Evolutionary conservation across 2,888 invertebrate species (phyloP).

Genomic region (Heliconius ethilla): DNA sequence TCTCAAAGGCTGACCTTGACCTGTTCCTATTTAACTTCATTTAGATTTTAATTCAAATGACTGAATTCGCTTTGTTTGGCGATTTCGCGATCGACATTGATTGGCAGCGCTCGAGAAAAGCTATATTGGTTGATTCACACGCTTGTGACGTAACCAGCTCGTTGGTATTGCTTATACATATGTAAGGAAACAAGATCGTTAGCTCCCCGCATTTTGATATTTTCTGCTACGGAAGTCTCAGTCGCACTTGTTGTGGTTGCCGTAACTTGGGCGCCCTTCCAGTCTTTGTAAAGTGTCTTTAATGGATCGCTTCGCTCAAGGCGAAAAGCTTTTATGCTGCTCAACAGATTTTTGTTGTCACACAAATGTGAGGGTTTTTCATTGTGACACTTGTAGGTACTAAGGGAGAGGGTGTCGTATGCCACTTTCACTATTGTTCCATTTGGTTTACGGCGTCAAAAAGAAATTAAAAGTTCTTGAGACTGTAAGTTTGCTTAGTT

Average conservation of each 20-base stretch:
- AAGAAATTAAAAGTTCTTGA: conserved; percentile 43
- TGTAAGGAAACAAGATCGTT: conserved; percentile 46
- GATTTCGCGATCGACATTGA: conserved; percentile 55
- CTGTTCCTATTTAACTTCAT: neutral
- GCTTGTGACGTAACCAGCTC: conserved; percentile 57
- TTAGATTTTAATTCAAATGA: conserved; percentile 17
- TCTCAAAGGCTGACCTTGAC: conserved; percentile 6
- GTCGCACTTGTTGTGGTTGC: conserved; percentile 60
- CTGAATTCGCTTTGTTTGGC: conserved; percentile 40
- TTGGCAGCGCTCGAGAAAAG: conserved; percentile 59
- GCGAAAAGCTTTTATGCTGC: conserved; percentile 72
- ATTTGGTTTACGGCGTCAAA: conserved; percentile 40
- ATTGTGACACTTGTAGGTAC: conserved; percentile 53
- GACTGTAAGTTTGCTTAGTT: conserved; percentile 32
- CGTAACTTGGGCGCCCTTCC: conserved; percentile 64
- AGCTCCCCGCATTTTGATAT: conserved; percentile 16
- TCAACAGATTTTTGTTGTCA: conserved; percentile 69
- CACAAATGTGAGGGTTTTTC: conserved; percentile 68
- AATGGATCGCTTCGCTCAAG: conserved; percentile 69
- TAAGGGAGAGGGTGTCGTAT: conserved; percentile 48
- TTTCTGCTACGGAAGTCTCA: conserved; percentile 43
- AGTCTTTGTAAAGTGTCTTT: conserved; percentile 74
- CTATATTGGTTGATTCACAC: conserved; percentile 57
- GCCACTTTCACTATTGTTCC: conserved; percentile 46
- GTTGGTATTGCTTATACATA: conserved; percentile 50